Base-by-base conservation (phyloP, 2,113 vertebrate species). In the Microcebus lehilahytsara region DNA sequence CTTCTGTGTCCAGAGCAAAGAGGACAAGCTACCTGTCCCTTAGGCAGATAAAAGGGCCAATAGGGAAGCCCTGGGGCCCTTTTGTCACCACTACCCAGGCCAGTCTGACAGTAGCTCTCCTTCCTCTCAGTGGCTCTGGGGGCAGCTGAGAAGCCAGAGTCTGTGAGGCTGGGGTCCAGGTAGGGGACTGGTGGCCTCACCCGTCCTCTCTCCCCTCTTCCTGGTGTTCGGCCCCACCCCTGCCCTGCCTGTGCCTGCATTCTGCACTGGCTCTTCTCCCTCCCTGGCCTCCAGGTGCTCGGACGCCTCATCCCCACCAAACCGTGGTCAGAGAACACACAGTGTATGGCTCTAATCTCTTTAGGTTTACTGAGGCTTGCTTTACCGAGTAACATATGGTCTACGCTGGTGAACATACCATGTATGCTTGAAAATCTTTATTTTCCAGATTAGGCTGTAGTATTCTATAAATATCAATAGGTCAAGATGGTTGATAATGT, bases 21-120 rank as follows among this genome's bases (percentile, higher is more conserved):
- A 83, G 56, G 13, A 49, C 27, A 46, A 46, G 14, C 16, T 42
- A 34, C 32, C 51, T 0, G 0, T 40, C 46, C 42, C 51, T 79
- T 42, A 3, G 49, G n/a, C 42, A 95, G 80, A 95, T 86, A 77
- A 86, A 72, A 32, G 27, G 22, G 42, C 75, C 69, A 40, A 94
- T 42, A 71, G 77, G 93, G 93, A 93, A 95, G 93, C n/a, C 77
- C 89, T 20, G 89, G 37, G 46, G 96, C 42, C 90, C 60, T 10
- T 94, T 69, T n/a, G 42, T 40, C 58, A 49, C 51, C n/a, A 53
- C 13, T 40, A 17, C 51, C 62, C 22, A 16, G n/a, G 32, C 77
- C 71, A 42, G 42, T 80, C 22, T 13, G 42, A 64, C 3, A 14
- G 20, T 37, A 12, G 9, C 23, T 64, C 20, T 22, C 42, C 37